Percentiles rank a stretch among this genome's conserved stretches.
phyloP scores from a whole-genome alignment of 92 coral and sea anemone genomes.

The Siderastrea radians region DNA sequence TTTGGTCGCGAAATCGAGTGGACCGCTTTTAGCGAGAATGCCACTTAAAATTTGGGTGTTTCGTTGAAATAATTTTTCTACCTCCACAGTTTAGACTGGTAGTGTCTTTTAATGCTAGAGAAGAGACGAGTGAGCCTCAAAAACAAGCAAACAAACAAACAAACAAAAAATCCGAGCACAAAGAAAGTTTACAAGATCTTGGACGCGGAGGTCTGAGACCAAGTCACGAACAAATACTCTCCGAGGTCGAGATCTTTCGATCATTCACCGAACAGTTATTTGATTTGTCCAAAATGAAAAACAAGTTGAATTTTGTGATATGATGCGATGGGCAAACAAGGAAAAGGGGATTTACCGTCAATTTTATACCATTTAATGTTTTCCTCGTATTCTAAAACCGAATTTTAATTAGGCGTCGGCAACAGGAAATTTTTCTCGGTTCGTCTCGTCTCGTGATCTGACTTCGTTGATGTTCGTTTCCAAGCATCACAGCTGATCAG shows the following conservation, averaged over 20 bases:
- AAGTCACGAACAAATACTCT: not conserved
- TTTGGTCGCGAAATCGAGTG: too few species aligned
- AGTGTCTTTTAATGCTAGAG: too few species aligned
- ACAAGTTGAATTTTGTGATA: not conserved
- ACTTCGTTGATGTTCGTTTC: not conserved
- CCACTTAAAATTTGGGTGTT: too few species aligned
- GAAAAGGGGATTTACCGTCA: not conserved
- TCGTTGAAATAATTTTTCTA: too few species aligned
- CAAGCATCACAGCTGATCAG: slow-evolving; percentile 11
- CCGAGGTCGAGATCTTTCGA: not conserved
- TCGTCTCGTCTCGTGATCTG: not conserved
- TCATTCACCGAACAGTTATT: not conserved
- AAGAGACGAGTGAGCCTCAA: too few species aligned
- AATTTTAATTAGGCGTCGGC: not conserved
- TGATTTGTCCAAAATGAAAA: not conserved
- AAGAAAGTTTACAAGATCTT: not conserved
- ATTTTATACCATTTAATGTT: not conserved
- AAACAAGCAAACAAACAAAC: not conserved
- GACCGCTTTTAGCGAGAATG: too few species aligned
- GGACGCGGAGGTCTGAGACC: slow-evolving; percentile 5
- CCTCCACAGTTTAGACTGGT: too few species aligned
- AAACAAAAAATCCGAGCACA: not conserved
- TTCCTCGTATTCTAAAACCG: not conserved
- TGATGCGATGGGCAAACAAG: not conserved
- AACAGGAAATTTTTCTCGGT: too few species aligned